Evolutionary conservation across 2,888 invertebrate genomes (phyloP).

Genomic region (Latheticus oryzae): DNA sequence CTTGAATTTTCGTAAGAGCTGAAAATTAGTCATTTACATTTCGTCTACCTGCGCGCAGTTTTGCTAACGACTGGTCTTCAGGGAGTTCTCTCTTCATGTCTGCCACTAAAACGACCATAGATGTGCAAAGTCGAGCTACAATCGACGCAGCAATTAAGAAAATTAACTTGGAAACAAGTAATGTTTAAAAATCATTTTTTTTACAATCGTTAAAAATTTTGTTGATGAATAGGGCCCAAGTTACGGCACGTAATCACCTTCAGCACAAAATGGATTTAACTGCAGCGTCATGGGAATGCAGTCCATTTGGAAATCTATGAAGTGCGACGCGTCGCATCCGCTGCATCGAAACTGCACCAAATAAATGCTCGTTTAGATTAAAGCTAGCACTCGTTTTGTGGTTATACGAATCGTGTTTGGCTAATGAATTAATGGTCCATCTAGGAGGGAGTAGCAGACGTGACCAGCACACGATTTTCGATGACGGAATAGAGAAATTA

Average conservation of each 20-base stretch:
- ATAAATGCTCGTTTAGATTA: constrained; percentile 53
- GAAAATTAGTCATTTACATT: constrained; percentile 37
- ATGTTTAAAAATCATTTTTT: too few species aligned
- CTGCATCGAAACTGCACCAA: constrained; percentile 47
- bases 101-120: not conserved
- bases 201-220: too few species aligned
- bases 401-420: constrained; percentile 34
- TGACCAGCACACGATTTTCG: constrained; percentile 15
- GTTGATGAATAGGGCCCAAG: constrained; percentile 5
- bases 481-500: constrained; percentile 6
- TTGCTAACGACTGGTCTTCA: constrained; percentile 28
- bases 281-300: constrained; percentile 53
- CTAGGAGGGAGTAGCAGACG: constrained; percentile 5
- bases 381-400: constrained; percentile 42
- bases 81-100: constrained; percentile 10
- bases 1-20: constrained; percentile 11
- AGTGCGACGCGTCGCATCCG: constrained; percentile 47
- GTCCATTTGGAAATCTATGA: constrained; percentile 51
- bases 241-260: constrained; percentile 12
- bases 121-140: constrained; percentile 21
- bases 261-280: constrained; percentile 2
- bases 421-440: constrained; percentile 41
- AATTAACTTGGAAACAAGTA: constrained; percentile 5
- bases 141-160: constrained; percentile 30
- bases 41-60: constrained; percentile 33